phyloP scores from a whole-genome alignment of 2,797 vertebrate species.

The Hipposideros larvatus region DNA sequence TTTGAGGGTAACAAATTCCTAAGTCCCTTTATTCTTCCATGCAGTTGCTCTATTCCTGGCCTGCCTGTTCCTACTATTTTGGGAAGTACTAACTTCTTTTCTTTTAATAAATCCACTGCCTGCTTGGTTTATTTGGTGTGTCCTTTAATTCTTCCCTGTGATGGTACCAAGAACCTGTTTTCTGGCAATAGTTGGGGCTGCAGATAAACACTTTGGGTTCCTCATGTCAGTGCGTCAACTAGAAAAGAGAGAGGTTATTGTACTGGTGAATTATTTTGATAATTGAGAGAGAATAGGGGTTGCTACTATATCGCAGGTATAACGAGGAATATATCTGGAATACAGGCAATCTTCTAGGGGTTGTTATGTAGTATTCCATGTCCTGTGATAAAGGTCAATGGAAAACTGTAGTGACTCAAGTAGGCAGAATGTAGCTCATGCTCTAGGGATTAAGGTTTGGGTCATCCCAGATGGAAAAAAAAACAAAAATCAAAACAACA shows the following conservation, averaged over 20 bases:
- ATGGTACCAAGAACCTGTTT: no score
- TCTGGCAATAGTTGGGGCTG: not conserved
- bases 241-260: not conserved
- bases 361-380: not conserved
- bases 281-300: not conserved
- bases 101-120: no score
- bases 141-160: no score
- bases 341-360: not conserved
- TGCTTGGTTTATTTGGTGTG: no score
- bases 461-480: not conserved
- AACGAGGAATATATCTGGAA: not conserved
- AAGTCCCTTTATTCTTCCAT: no score
- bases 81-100: no score
- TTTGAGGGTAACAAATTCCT: no score
- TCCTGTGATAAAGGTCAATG: not conserved
- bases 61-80: no score
- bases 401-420: not conserved
- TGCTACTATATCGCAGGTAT: fast-evolving
- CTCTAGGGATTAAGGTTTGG: not conserved
- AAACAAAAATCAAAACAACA: no score
- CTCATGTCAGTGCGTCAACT: no score
- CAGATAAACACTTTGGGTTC: not conserved
- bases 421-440: not conserved
- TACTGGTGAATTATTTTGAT: not conserved
- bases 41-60: no score